Conservation (phyloP, 2,888 invertebrate genomes). For the Sarcophaga caerulescens region DNA sequence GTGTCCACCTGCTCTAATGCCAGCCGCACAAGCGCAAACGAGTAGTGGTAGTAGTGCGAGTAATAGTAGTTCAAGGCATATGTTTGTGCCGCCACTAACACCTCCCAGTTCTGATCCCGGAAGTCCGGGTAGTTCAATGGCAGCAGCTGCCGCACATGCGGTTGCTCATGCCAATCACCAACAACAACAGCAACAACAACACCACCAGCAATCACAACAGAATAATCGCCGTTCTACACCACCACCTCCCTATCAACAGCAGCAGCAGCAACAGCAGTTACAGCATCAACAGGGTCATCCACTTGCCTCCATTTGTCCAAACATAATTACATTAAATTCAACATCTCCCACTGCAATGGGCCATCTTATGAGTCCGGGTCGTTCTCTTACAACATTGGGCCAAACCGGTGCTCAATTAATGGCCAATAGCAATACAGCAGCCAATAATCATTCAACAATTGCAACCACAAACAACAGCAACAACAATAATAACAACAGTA, state of each 20-base stretch:
- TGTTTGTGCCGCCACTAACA: slow-evolving; percentile 92
- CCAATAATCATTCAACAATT: slow-evolving; percentile 44
- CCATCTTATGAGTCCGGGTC: slow-evolving; percentile 72
- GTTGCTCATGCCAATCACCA: slow-evolving; percentile 73
- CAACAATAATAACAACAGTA: slow-evolving; percentile 30
- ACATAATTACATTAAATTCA: slow-evolving; percentile 74
- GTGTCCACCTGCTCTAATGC: slow-evolving; percentile 74
- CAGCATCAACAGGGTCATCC: slow-evolving; percentile 74
- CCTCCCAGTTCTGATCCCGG: slow-evolving; percentile 95
- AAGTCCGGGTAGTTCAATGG: slow-evolving; percentile 88
- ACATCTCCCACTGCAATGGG: slow-evolving; percentile 58
- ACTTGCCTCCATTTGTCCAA: slow-evolving; percentile 76
- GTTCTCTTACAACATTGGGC: slow-evolving; percentile 73
- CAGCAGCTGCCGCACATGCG: slow-evolving; percentile 82
- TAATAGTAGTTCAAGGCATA: slow-evolving; percentile 80
- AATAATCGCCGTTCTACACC: slow-evolving; percentile 75
- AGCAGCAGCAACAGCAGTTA: slow-evolving; percentile 70
- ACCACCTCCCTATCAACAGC: slow-evolving; percentile 75
- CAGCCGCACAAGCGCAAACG: slow-evolving; percentile 59
- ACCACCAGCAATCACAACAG: slow-evolving; percentile 76
- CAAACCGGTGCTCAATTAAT: slow-evolving; percentile 57
- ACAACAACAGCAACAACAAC: slow-evolving; percentile 80
- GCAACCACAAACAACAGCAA: slow-evolving; percentile 45
- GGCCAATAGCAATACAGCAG: slow-evolving; percentile 60
- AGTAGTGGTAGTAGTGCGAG: slow-evolving; percentile 39